Conservation (phyloP, 2,797 vertebrate genomes). For the Scarus forsteni region DNA sequence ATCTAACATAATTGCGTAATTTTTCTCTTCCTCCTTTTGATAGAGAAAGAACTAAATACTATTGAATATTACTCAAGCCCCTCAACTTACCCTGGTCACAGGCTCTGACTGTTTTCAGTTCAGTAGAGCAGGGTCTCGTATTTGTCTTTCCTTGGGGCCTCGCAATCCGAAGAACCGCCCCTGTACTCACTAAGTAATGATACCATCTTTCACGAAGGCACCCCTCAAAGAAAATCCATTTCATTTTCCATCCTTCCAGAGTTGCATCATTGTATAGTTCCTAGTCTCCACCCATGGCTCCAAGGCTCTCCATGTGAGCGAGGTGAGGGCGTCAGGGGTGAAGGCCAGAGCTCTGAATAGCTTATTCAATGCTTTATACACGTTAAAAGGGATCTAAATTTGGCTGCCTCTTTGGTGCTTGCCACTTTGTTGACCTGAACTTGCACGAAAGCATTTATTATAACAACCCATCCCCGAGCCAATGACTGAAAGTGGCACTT, state of each 20-base stretch:
- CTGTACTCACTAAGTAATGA: constrained; percentile 12
- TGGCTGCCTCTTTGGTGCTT: constrained; percentile 36
- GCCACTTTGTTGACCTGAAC: constrained; percentile 41
- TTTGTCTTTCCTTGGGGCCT: too few species aligned
- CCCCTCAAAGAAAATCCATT: constrained; percentile 23
- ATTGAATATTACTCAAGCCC: too few species aligned
- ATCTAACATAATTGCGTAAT: too few species aligned
- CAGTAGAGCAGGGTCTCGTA: too few species aligned
- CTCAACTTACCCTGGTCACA: too few species aligned
- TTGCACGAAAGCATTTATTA: constrained; percentile 32
- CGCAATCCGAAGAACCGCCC: too few species aligned
- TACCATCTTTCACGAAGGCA: constrained; percentile 34
- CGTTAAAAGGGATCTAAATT: constrained; percentile 56
- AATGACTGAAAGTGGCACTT: constrained; percentile 49
- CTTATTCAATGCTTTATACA: constrained; percentile 40
- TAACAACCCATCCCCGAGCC: constrained; percentile 44
- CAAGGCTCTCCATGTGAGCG: constrained; percentile 12
- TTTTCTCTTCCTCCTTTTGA: too few species aligned
- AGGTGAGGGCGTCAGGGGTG: constrained; percentile 34
- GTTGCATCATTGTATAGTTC: constrained; percentile 52
- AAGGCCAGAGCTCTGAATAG: constrained; percentile 44
- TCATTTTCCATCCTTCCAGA: constrained; percentile 14
- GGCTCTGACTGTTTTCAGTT: too few species aligned
- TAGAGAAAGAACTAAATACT: too few species aligned
- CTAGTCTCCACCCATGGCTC: constrained; percentile 51